Percentiles rank a stretch among this genome's conserved stretches.
These are phyloP conservation scores for Aramus guarauna DNA, from an alignment of 2,113 vertebrate species.

Conservation along the genomic window DNA sequence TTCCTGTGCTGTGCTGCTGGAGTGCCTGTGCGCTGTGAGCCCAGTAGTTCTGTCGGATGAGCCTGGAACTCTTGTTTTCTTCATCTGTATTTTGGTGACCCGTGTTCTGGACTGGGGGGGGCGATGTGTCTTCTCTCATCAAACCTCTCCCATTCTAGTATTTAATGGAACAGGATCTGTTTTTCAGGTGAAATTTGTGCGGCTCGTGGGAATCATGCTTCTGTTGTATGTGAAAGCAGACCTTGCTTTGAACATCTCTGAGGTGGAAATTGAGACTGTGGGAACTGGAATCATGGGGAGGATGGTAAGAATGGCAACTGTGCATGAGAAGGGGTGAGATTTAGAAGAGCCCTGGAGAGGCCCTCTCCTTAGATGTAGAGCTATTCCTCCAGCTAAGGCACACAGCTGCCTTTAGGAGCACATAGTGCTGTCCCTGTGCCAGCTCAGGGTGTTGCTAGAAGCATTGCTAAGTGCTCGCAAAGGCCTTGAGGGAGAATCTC, in stretches of 20 bases:
- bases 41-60: background rate
- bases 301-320: constrained; percentile 82
- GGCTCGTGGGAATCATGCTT: constrained; percentile 95
- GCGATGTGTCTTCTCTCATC: background rate
- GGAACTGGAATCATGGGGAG: constrained; percentile 99
- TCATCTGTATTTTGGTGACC: background rate
- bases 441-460: background rate
- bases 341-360: background rate
- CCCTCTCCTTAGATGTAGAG: background rate
- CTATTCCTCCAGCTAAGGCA: background rate
- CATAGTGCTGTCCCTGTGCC: background rate
- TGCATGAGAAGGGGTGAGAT: background rate
- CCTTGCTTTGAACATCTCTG: constrained; percentile 83
- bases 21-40: background rate
- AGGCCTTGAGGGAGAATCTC: background rate
- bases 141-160: background rate
- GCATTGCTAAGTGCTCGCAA: background rate
- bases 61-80: background rate
- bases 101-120: background rate
- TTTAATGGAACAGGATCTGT: background rate
- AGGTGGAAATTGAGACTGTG: constrained; percentile 89
- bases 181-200: constrained; percentile 87
- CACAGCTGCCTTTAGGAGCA: background rate
- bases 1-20: background rate
- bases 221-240: constrained; percentile 89